Conservation (phyloP, 2,113 vertebrate genomes). For the Aegotheles bennettii region DNA sequence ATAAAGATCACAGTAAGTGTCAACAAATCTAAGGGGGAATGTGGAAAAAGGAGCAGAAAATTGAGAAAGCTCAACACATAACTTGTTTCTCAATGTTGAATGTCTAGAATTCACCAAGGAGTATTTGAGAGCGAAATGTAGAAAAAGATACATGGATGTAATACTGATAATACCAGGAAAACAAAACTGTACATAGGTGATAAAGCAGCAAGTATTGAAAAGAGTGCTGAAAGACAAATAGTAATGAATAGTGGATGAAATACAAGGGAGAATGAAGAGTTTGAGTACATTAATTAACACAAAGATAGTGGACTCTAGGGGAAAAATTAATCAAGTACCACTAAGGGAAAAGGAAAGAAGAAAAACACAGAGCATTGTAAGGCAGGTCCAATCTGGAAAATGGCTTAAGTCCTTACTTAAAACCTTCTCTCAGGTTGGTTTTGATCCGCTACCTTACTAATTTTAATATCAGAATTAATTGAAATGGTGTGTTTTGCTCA, state of each 20-base stretch:
- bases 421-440: neutral
- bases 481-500: neutral
- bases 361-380: neutral
- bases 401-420: neutral
- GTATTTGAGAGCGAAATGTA: neutral
- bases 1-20: neutral
- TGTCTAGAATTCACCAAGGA: neutral
- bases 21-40: neutral
- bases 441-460: neutral
- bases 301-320: neutral
- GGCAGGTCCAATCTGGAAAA: neutral
- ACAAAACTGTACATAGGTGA: neutral
- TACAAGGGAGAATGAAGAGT: neutral
- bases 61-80: neutral
- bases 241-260: neutral
- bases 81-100: neutral
- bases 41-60: neutral
- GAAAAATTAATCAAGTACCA: neutral
- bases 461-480: neutral
- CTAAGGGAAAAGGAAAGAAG: neutral
- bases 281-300: slow-evolving; percentile 1
- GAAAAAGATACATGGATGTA: neutral
- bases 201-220: neutral
- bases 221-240: neutral
- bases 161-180: neutral